Evolutionary conservation across 2,888 invertebrate species (phyloP), one percentile per base, ranked within the genome.

Genomic region (Oconnorella tubifera): DNA sequence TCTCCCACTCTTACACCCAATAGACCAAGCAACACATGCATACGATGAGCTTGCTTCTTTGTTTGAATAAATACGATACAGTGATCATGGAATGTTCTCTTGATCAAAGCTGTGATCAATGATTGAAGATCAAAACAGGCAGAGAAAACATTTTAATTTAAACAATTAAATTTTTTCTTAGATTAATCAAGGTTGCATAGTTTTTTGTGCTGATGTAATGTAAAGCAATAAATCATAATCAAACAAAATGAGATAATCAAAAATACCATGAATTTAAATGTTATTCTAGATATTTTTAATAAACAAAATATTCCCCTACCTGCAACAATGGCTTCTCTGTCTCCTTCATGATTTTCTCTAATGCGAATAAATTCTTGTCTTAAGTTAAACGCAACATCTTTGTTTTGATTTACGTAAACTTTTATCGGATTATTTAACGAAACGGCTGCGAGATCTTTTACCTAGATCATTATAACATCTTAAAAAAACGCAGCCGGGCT

Each of bases 61-160:
- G 98, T 99, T 83, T 92, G 93, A 33, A 97, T 93, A 84, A 99
- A 99, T 49, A 99, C 87, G 84, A 99, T 95, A 58, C 90, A 89
- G 74, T 92, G 90, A 80, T 92, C 90, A 53, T 90, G 87, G 83
- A 98, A 98, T 29, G 92, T 94, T 63, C 98, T 86, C 73, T 89
- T 90, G 31, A 93, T 86, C 63, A 94, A 83, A 3, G 92, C 90
- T 74, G 75, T n/a, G 31, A 59, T n/a, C n/a, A n/a, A n/a, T n/a
- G n/a, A n/a, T n/a, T 48, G 19, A 48, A 48, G 19, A 48, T 14
- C 19, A 48, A 48, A 48, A 48, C 48, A 48, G 14, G 19, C 48
- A 48, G 19, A 48, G 19, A 14, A 14, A 48, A 48, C 14, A 14
- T 48, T 48, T 19, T 14, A 48, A 48, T 19, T 14, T 14, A 48